Base-by-base conservation (phyloP, 1,140 invertebrate genomes). In the Acromyrmex charruanus region DNA sequence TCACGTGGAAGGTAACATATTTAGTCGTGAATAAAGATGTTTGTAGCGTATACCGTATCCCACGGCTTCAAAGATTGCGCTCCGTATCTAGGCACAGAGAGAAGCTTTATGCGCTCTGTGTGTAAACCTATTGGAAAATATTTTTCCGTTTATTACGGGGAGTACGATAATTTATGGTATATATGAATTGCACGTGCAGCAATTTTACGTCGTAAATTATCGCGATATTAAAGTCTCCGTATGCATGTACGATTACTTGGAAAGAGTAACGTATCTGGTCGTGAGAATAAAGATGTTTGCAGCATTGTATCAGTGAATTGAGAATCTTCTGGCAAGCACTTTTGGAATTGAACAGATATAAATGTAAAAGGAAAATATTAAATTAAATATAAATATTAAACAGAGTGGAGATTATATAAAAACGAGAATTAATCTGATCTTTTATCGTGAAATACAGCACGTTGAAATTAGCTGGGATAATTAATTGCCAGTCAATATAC, bases 21-120 rank as follows among this genome's bases (percentile, higher is more conserved):
- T 58, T 31, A 82, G 68, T 49, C 18, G 18, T 44, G 69, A 84
- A 84, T 84, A 84, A 84, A 84, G 80, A 75, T 51, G 80, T 58
- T 84, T n/a, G 80, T 12, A 61, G 44, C 49, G 10, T 31, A 21
- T 63, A 49, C 49, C 59, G 69, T 84, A 75, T 59, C 53, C 59
- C 10, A 69, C 66, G 39, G 75, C 59, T n/a, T 35, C 39, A 21
- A 55, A 59, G 55, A 84, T 84, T 81, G 77, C 31, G 31, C 49
- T 14, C 66, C 31, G 31, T 81, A 35, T 44, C 28, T 58, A 55
- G 28, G 10, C 18, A 55, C 9, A 39, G 25, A 39, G 35, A 16
- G 49, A 55, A 81, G 39, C 68, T 71, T 55, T 81, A 71, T 55
- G 31, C 49, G 31, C 51, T 69, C 49, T 10, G 55, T 18, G 55